These are phyloP conservation scores for Odocoileus virginianus DNA, from an alignment of 2,113 vertebrate genomes.

Conservation along the genomic window DNA sequence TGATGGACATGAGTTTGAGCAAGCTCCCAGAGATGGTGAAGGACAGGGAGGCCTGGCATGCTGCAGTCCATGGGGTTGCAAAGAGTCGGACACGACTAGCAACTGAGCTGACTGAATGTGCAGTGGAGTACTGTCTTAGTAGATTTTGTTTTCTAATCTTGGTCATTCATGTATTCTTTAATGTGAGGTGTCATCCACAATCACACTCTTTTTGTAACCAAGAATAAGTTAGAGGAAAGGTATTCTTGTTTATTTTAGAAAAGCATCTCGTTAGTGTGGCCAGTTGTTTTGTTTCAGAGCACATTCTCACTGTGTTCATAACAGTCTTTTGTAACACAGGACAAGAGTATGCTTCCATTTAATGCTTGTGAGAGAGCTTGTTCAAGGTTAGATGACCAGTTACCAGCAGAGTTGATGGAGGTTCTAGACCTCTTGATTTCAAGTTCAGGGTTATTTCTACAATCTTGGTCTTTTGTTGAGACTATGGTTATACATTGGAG, in stretches of 20 bases:
- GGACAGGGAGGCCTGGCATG: not conserved
- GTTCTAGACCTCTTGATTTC: not conserved
- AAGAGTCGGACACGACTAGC: not conserved
- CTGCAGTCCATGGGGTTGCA: not conserved
- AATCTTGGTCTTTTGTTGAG: not conserved
- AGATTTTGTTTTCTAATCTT: constrained; percentile 8
- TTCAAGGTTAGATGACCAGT: not conserved
- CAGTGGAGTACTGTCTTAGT: not conserved
- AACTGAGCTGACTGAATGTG: not conserved
- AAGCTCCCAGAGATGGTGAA: not conserved
- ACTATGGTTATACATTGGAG: not conserved
- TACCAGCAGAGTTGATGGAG: not conserved
- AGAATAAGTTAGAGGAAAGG: not conserved
- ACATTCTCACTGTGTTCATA: not conserved
- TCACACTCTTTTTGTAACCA: not conserved
- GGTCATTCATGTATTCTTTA: not conserved
- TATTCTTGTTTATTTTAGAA: not conserved
- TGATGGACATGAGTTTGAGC: not conserved
- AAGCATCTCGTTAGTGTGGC: not conserved
- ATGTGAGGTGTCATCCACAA: not conserved
- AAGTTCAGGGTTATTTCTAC: not conserved
- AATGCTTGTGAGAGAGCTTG: not conserved
- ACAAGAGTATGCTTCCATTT: not conserved
- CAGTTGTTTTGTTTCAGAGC: not conserved
- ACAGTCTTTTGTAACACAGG: not conserved